phyloP scores from a whole-genome alignment of 2,113 vertebrate genomes.

The Cyanocitta stelleri region DNA sequence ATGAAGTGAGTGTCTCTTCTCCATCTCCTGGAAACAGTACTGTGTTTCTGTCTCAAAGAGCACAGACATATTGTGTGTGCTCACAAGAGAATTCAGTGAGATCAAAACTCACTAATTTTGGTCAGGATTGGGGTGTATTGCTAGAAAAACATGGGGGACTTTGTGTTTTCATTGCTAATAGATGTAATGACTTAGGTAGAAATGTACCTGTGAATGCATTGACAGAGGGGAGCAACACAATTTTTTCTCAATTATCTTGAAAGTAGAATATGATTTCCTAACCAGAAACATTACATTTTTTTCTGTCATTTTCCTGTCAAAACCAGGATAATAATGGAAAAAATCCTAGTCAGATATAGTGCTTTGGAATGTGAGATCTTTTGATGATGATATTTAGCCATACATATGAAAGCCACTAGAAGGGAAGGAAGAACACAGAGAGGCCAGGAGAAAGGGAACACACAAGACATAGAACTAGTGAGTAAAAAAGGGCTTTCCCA shows the following conservation, averaged over 20 bases:
- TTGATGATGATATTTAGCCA: not conserved
- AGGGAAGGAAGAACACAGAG: not conserved
- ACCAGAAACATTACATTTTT: not conserved
- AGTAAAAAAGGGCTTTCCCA: not conserved
- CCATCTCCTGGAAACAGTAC: not conserved
- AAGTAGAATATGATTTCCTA: not conserved
- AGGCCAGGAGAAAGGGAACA: not conserved
- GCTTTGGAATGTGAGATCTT: not conserved
- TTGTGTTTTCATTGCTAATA: not conserved
- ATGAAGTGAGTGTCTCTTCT: not conserved
- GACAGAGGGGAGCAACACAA: not conserved
- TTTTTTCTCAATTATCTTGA: not conserved
- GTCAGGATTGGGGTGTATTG: not conserved
- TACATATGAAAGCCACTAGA: not conserved
- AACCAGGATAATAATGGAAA: not conserved
- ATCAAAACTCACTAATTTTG: not conserved
- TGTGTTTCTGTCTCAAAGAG: not conserved
- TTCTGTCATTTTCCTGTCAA: not conserved
- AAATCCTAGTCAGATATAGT: not conserved
- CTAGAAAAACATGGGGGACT: not conserved
- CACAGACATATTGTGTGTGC: fast-evolving
- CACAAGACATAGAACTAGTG: not conserved
- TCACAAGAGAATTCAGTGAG: not conserved
- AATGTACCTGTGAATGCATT: not conserved
- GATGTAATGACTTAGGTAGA: not conserved